Evolutionary conservation across 2,797 vertebrate genomes (phyloP), one percentile per base, ranked within the genome.

Genomic region (Thaleichthys pacificus): DNA sequence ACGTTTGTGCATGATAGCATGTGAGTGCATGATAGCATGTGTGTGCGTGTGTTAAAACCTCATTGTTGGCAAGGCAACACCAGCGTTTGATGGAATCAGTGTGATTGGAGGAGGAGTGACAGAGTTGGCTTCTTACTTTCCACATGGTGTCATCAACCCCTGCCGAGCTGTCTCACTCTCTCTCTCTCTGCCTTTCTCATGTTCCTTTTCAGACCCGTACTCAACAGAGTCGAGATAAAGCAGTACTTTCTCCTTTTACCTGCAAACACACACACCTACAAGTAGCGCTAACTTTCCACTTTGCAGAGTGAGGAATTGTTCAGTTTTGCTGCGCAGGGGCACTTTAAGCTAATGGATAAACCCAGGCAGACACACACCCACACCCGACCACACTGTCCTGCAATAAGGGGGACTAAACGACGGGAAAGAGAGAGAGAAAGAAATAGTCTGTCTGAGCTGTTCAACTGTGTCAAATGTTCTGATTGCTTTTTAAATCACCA

Each of bases 81-180:
- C n/a, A 17, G 38, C 22, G 57, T 70, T 38, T 11, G 49, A 32
- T 21, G 15, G 73, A 82, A 69, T 76, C 80, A 81, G 38, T 42
- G 38, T 42, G 9, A 42, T 42, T 42, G 84, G 87, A 77, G 79
- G 73, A 80, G 76, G 22, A 24, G 22, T 71, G 66, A 15, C 61
- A 76, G 69, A 74, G 69, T 72, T 80, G 32, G 79, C 86, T 77
- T 81, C 78, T 80, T 80, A 80, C 86, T 81, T 85, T 77, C 82
- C 77, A 80, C 15, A 61, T 58, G 22, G 32, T n/a, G 19, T 60
- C 8, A 22, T 24, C 5, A 56, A 12, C 54, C 19, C 24, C 49
- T 32, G 11, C 54, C 26, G 56, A 38, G 21, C 22, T 67, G 2
- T 67, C 65, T 67, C 65, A 5, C 42, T 22, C 64, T 30, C 47